A percentile compares a stretch with the other conserved stretches of the same genome.
Conservation (phyloP, 2,113 vertebrate genomes). For the Cyprinodon variegatus region DNA sequence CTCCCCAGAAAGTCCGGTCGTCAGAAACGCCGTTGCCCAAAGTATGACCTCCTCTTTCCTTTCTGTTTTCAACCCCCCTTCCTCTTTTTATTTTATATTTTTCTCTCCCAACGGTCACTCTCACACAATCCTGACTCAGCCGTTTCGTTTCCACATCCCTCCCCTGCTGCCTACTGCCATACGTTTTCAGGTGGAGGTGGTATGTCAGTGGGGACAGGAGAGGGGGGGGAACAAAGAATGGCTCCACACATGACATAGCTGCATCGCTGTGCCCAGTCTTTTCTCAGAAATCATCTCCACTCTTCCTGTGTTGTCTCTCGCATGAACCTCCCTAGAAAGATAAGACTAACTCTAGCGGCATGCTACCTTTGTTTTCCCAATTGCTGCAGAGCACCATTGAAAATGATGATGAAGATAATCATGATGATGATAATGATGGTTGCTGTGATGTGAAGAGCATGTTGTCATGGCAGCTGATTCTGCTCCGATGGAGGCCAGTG, state of each 20-base stretch:
- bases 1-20: slow-evolving; percentile 85
- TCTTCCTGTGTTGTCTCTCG: slow-evolving; percentile 48
- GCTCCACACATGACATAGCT: slow-evolving; percentile 61
- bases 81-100: background rate
- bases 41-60: slow-evolving; percentile 81
- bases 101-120: slow-evolving; percentile 17
- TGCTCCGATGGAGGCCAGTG: slow-evolving; percentile 31
- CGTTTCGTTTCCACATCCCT: slow-evolving; percentile 54
- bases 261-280: slow-evolving; percentile 53
- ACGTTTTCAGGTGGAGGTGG: slow-evolving; percentile 65
- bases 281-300: slow-evolving; percentile 58
- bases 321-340: slow-evolving; percentile 58
- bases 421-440: slow-evolving; percentile 47
- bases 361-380: slow-evolving; percentile 48
- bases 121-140: slow-evolving; percentile 46
- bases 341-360: slow-evolving; percentile 49
- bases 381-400: slow-evolving; percentile 39
- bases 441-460: slow-evolving; percentile 64
- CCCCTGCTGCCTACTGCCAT: slow-evolving; percentile 65
- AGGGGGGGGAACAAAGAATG: slow-evolving; percentile 40
- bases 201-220: slow-evolving; percentile 47
- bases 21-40: slow-evolving; percentile 83
- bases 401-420: slow-evolving; percentile 42
- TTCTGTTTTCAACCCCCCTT: slow-evolving; percentile 36
- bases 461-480: slow-evolving; percentile 67